Evolutionary conservation across 2,797 vertebrate species (phyloP).

Genomic region (Tiaroga cobitis): DNA sequence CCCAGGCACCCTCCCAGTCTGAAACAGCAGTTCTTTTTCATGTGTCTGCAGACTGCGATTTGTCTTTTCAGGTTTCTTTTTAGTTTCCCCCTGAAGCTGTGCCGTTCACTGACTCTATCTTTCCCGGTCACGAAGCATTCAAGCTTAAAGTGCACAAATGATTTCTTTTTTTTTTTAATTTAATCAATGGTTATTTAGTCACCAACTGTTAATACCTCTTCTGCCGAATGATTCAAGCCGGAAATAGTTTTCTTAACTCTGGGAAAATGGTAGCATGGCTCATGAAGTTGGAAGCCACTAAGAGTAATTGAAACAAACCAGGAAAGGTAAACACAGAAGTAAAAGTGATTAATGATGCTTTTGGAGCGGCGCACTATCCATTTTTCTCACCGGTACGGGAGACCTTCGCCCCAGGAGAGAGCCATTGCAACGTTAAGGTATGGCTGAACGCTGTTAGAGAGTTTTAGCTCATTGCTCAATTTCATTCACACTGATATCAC

Average conservation of each 20-base stretch:
- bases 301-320: conserved; percentile 55
- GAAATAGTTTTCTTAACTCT: conserved; percentile 41
- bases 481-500: conserved; percentile 36
- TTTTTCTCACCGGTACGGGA: conserved; percentile 39
- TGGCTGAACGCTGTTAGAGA: conserved; percentile 29
- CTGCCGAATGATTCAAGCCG: conserved; percentile 24
- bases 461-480: conserved; percentile 49
- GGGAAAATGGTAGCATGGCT: conserved; percentile 39
- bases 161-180: not conserved
- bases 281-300: conserved; percentile 51
- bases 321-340: conserved; percentile 53
- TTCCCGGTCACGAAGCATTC: conserved; percentile 1
- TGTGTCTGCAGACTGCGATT: not conserved
- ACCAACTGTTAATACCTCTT: conserved; percentile 30
- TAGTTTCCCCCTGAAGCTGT: conserved; percentile 3
- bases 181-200: conserved; percentile 41
- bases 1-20: not conserved
- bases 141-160: conserved; percentile 8
- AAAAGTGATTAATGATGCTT: conserved; percentile 52
- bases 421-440: conserved; percentile 33
- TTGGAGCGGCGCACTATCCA: conserved; percentile 19
- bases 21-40: conserved; percentile 16
- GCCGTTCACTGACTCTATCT: not conserved
- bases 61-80: conserved; percentile 16
- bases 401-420: conserved; percentile 30